These are phyloP conservation scores for Hylaeus anthracinus DNA, from an alignment of 1,140 invertebrate species.

Conservation along the genomic window DNA sequence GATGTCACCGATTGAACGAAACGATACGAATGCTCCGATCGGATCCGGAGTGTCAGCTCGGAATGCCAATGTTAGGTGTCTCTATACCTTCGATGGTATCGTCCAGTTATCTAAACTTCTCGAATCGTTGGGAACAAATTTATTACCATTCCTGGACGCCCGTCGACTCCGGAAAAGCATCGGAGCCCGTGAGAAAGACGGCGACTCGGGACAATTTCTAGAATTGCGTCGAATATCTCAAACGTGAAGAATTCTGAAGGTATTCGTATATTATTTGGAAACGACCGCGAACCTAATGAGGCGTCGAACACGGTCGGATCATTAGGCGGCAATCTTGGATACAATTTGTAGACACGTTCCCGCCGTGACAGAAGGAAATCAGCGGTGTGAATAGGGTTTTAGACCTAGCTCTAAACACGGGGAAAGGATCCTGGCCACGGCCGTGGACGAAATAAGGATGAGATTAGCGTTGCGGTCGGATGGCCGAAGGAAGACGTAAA, in stretches of 20 bases:
- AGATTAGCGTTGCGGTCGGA: slow-evolving; percentile 58
- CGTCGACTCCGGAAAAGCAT: neutral
- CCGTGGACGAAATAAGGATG: slow-evolving; percentile 50
- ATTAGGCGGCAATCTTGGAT: neutral
- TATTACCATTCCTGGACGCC: neutral
- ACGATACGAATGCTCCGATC: neutral
- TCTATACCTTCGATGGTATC: neutral
- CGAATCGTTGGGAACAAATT: neutral
- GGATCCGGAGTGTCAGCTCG: neutral
- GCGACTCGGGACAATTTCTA: neutral
- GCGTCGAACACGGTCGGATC: neutral
- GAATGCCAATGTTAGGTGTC: neutral
- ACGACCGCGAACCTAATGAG: neutral
- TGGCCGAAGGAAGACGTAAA: slow-evolving; percentile 47
- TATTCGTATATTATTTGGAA: neutral
- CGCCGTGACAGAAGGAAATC: neutral
- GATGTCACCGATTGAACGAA: neutral
- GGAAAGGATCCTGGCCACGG: slow-evolving; percentile 34
- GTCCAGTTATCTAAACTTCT: slow-evolving; percentile 2
- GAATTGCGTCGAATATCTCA: too few relatives aligned
- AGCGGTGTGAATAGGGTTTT: slow-evolving; percentile 35
- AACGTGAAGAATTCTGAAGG: too few relatives aligned
- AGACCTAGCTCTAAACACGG: slow-evolving; percentile 9
- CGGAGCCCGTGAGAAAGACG: neutral
- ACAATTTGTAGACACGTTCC: slow-evolving; percentile 13